Evolutionary conservation across 1,140 invertebrate species (phyloP), one percentile per base, ranked within the genome.

Genomic region (Probaryconus sp.): DNA sequence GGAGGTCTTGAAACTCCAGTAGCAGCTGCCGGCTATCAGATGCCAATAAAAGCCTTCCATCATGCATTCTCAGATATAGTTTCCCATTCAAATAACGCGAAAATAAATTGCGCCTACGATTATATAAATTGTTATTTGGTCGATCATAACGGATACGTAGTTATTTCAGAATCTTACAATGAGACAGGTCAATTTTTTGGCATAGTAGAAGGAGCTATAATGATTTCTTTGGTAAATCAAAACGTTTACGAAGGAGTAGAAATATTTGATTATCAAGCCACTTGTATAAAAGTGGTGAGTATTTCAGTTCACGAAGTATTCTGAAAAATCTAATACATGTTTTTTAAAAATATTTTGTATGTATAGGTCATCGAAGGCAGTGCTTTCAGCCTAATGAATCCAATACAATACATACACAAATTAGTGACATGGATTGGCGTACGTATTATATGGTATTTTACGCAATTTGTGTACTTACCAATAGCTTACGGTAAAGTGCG

Each of bases 141-240:
- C 10, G 96, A 97, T 87, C 94, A 93, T 77, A 96, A 95, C 81
- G 96, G 95, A 0, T 97, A 96, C 81, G 90, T 97, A n/a, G 89
- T 97, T 0, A 89, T 96, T 9, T 92, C 94, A 0, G 91, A 93
- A 65, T 88, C 90, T 10, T 83, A 90, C 16, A 90, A 92, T 9
- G 88, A 94, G 30, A 93, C 93, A 0, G 95, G 95, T 0, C 87
- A 88, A 75, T 98, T 97, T 87, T 96, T 97, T 86, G 96, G 96
- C 0, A 92, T 93, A 55, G 83, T 95, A 13, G 92, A 97, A 75
- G 92, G 93, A 9, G 91, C 92, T 14, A 90, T 97, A 2, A 93
- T 98, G 90, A 88, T 92, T 43, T 91, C 92, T 0, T 92, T 97
- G 88, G 88, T 97, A 6, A 83, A 91, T 1, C 89, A 92, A 37